These are phyloP conservation scores for Crotophaga sulcirostris DNA, from an alignment of 2,113 vertebrate species.

Conservation along the genomic window DNA sequence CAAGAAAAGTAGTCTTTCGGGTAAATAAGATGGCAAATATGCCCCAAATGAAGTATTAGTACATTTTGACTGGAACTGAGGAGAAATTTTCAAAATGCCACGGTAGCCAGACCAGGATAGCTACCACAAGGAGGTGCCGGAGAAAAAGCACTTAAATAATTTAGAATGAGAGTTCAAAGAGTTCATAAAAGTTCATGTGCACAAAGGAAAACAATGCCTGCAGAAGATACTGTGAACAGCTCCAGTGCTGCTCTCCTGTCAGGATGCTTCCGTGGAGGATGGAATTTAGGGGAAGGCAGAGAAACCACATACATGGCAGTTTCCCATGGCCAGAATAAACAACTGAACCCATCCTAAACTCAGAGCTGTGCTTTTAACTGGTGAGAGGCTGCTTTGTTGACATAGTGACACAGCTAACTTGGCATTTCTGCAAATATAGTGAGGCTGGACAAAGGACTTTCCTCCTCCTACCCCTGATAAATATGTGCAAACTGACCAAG, in stretches of 20 bases:
- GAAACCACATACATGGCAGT: neutral
- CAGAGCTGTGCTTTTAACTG: neutral
- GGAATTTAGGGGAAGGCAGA: neutral
- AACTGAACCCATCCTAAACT: fast-evolving
- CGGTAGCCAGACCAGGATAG: neutral
- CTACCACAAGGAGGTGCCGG: neutral
- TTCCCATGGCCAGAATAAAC: neutral
- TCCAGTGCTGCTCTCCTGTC: fast-evolving
- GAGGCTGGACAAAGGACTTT: neutral
- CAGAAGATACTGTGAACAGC: neutral
- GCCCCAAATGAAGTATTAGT: neutral
- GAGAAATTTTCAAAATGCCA: neutral
- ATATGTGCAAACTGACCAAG: neutral
- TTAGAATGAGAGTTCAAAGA: neutral
- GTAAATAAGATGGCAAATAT: neutral
- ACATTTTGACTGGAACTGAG: neutral
- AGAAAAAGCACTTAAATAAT: neutral
- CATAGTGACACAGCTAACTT: neutral
- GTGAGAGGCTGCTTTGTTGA: neutral
- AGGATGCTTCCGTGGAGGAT: neutral
- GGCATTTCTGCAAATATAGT: neutral
- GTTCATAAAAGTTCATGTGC: neutral
- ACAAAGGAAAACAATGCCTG: neutral
- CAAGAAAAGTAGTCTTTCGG: neutral
- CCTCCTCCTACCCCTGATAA: neutral